Evolutionary conservation across 1,140 invertebrate species (phyloP).

Genomic region (Doryteuthis pealeii): DNA sequence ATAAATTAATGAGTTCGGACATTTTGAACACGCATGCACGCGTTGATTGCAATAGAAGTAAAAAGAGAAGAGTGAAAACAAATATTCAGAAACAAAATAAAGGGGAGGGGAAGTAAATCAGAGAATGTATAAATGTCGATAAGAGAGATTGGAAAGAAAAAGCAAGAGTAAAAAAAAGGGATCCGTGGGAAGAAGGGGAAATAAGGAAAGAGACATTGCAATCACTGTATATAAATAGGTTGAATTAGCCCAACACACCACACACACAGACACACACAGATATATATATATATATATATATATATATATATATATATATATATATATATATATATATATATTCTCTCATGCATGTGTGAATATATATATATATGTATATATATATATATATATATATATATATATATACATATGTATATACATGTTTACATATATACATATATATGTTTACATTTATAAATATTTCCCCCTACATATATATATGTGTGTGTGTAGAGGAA

Average conservation of each 20-base stretch:
- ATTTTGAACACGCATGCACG: no score
- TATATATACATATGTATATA: not conserved
- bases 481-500: not conserved
- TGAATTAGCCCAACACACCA: not conserved
- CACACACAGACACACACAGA: not conserved
- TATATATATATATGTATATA: not conserved
- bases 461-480: not conserved
- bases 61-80: not conserved
- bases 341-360: not conserved
- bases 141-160: not conserved
- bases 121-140: not conserved
- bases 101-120: not conserved
- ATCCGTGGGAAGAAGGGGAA: no score
- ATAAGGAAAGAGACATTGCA: no score
- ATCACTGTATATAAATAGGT: not conserved
- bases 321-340: not conserved
- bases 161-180: not conserved
- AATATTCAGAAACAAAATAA: not conserved
- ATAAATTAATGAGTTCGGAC: no score
- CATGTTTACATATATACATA: no score
- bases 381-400: not conserved
- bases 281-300: not conserved
- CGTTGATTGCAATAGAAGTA: no score
- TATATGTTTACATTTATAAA: not conserved
- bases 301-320: not conserved